Evolutionary conservation across 2,888 invertebrate genomes (phyloP).

Genomic region (Schrankia costaestrigalis): DNA sequence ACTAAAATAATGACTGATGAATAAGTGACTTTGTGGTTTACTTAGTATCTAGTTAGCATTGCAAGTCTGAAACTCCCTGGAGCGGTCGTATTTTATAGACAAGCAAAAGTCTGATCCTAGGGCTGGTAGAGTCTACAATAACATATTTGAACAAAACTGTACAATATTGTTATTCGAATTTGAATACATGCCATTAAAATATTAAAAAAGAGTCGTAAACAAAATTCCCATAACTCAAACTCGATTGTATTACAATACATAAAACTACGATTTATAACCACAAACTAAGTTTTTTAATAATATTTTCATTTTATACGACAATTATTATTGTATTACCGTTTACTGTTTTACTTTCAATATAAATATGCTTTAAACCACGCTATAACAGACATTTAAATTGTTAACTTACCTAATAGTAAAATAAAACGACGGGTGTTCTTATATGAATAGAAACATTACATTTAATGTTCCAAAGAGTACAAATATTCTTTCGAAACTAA

Average conservation of each 20-base stretch:
- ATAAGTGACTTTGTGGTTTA: too few species aligned
- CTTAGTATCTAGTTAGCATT: too few species aligned
- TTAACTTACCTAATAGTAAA: constrained; percentile 3
- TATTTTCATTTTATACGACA: constrained; percentile 22
- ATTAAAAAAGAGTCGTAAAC: constrained; percentile 26
- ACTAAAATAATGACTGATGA: too few species aligned
- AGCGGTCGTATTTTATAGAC: too few species aligned
- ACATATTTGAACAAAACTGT: too few species aligned
- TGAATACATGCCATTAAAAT: too few species aligned
- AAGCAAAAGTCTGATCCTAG: too few species aligned
- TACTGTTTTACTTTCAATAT: constrained; percentile 13
- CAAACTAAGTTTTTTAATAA: constrained; percentile 21
- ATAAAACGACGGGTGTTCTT: constrained; percentile 11
- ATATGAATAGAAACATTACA: constrained; percentile 3
- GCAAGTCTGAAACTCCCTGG: too few species aligned
- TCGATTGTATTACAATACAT: constrained; percentile 24
- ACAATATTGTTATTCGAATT: too few species aligned
- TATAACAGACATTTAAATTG: constrained; percentile 2
- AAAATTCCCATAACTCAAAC: constrained; percentile 28
- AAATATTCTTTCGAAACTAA: not conserved
- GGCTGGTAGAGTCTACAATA: too few species aligned
- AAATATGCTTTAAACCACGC: constrained; percentile 5
- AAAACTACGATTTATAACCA: constrained; percentile 30
- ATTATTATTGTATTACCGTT: constrained; percentile 9
- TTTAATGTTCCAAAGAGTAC: not conserved